These are phyloP conservation scores for Minunthozetes semirufus DNA, from an alignment of 2,888 invertebrate species.

Conservation along the genomic window DNA sequence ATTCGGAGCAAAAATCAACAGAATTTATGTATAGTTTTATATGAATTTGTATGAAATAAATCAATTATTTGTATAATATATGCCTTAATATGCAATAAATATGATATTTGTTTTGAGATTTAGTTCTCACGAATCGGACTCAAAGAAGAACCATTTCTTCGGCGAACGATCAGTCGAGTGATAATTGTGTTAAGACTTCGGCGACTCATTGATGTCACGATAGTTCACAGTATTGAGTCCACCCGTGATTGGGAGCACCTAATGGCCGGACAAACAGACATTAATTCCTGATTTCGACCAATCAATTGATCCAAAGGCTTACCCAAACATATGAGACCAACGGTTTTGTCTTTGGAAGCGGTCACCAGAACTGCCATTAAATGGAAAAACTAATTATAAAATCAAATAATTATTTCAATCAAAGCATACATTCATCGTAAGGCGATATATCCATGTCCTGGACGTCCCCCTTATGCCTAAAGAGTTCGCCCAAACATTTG, in stretches of 20 bases:
- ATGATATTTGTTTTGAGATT: no score
- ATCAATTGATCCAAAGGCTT: background rate
- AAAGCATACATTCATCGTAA: slow-evolving; percentile 50
- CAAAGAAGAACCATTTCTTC: no score
- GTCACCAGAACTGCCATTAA: slow-evolving; percentile 47
- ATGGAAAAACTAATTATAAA: background rate
- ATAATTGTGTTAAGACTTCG: no score
- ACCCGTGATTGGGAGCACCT: slow-evolving; percentile 51
- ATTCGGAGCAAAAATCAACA: no score
- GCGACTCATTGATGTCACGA: slow-evolving; percentile 47
- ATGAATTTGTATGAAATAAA: no score
- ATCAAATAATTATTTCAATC: background rate
- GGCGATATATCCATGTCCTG: slow-evolving; percentile 53
- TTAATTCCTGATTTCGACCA: background rate
- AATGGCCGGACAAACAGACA: background rate
- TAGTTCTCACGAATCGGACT: no score
- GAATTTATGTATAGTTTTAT: no score
- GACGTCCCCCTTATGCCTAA: slow-evolving; percentile 51
- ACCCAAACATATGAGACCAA: slow-evolving; percentile 51
- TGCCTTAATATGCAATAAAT: no score
- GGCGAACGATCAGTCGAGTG: no score
- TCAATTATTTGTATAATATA: no score
- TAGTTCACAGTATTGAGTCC: slow-evolving; percentile 52
- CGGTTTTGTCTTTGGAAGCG: slow-evolving; percentile 52
- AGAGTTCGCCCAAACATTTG: slow-evolving; percentile 52